Evolutionary conservation across 1,140 invertebrate genomes (phyloP).

Genomic region (Rhopalosiphum padi): DNA sequence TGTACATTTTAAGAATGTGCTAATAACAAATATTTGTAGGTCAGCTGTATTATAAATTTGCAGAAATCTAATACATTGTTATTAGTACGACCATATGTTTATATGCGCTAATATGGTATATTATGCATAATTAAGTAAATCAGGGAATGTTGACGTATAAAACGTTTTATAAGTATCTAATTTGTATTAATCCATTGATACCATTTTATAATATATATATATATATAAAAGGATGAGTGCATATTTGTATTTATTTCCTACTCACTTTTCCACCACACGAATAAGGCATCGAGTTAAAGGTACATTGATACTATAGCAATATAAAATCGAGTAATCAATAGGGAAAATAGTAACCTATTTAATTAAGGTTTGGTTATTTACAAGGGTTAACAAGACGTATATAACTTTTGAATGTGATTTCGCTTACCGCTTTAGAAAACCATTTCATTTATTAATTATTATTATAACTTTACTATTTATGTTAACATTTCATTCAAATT

Average conservation of each 20-base stretch:
- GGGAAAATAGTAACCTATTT: neutral
- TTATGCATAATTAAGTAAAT: no score
- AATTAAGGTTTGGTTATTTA: neutral
- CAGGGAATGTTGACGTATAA: no score
- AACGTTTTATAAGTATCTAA: no score
- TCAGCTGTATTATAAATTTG: neutral
- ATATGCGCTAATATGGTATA: neutral
- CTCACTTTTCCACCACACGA: neutral
- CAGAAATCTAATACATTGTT: neutral
- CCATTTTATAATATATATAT: neutral
- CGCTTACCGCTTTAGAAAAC: neutral
- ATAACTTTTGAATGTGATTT: neutral
- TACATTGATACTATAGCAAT: neutral
- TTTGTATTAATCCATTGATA: neutral
- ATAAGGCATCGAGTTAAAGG: neutral
- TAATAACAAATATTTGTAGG: neutral
- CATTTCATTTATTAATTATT: neutral
- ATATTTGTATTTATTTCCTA: neutral
- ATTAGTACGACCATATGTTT: no score
- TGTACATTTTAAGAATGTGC: neutral
- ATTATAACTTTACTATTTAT: neutral
- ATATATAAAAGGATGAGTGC: neutral
- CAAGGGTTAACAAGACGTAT: neutral
- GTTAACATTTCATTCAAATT: neutral
- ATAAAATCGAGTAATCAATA: neutral